These are phyloP conservation scores for Zeugodacus cucurbitae DNA, from an alignment of 1,140 invertebrate species.

Conservation along the genomic window DNA sequence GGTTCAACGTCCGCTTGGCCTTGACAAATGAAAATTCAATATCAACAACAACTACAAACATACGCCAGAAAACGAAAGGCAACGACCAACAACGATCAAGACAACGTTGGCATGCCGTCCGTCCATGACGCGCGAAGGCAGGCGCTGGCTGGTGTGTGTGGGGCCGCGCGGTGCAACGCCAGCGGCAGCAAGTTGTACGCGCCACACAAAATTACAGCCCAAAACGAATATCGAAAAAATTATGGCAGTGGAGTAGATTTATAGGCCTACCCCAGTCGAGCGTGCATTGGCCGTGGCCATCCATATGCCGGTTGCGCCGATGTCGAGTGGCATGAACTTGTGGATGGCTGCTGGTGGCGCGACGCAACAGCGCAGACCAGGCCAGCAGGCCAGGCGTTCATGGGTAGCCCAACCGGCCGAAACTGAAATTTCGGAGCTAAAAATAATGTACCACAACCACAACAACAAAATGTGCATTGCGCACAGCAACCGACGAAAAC, in stretches of 20 bases:
- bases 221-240: slow-evolving; percentile 46
- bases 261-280: slow-evolving; percentile 44
- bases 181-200: neutral
- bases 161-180: neutral
- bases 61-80: slow-evolving; percentile 25
- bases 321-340: neutral
- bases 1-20: slow-evolving; percentile 47
- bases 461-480: neutral
- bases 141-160: neutral
- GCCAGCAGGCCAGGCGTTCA: slow-evolving; percentile 16
- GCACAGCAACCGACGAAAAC: neutral
- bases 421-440: slow-evolving; percentile 44
- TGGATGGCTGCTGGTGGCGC: neutral
- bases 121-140: neutral
- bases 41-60: slow-evolving; percentile 45
- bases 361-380: neutral
- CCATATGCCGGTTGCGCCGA: neutral
- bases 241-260: slow-evolving; percentile 49
- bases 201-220: slow-evolving; percentile 9
- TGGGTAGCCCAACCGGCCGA: slow-evolving; percentile 38
- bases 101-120: neutral
- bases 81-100: neutral
- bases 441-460: slow-evolving; percentile 30
- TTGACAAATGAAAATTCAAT: slow-evolving; percentile 48
- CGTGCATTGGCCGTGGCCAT: slow-evolving; percentile 14